Conservation (phyloP, 1,140 invertebrate species). For the Grapholita molesta region DNA sequence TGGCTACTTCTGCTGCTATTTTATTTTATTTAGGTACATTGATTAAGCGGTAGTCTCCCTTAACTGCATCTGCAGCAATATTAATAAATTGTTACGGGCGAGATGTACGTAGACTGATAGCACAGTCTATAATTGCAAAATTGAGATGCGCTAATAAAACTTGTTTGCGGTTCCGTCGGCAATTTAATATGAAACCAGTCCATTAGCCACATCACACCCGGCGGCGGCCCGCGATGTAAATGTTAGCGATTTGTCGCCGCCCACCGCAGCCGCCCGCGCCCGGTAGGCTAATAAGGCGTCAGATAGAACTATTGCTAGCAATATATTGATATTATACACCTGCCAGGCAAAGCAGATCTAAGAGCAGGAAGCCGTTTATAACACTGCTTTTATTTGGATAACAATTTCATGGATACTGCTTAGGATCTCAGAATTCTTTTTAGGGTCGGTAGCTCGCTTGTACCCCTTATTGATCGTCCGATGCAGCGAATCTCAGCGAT, state of each 20-base stretch:
- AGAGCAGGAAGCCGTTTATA: too few relatives aligned
- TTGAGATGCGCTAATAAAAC: not conserved
- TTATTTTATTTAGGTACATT: too few relatives aligned
- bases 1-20: too few relatives aligned
- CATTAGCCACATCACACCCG: slow-evolving; percentile 34
- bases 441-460: too few relatives aligned
- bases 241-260: slow-evolving; percentile 38
- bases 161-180: slow-evolving; percentile 22
- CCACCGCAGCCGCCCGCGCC: slow-evolving; percentile 10
- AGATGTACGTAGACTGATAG: not conserved
- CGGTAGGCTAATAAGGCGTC: slow-evolving; percentile 13
- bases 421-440: too few relatives aligned
- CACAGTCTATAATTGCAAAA: not conserved
- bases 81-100: too few relatives aligned
- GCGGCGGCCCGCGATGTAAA: slow-evolving; percentile 40
- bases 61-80: too few relatives aligned
- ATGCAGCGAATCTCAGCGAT: too few relatives aligned
- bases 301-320: not conserved
- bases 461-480: too few relatives aligned
- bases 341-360: not conserved
- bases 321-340: not conserved
- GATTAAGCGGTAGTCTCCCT: too few relatives aligned
- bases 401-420: too few relatives aligned
- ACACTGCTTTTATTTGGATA: too few relatives aligned
- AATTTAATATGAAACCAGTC: slow-evolving; percentile 37